Conservation (phyloP, 2,888 invertebrate species). For the Amiota communis region DNA sequence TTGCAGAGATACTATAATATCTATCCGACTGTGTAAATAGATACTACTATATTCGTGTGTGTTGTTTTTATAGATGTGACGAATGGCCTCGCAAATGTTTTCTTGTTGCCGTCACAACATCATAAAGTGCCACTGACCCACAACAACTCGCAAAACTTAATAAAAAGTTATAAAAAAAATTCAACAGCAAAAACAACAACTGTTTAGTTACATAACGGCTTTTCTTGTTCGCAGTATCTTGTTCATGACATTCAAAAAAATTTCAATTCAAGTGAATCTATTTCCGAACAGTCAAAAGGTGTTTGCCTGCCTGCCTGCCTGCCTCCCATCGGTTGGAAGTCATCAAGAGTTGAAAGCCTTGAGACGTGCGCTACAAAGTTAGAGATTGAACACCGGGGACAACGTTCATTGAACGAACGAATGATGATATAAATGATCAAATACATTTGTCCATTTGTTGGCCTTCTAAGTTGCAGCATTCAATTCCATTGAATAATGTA, state of each 20-base stretch:
- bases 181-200: slow-evolving; percentile 40
- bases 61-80: background rate
- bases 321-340: background rate
- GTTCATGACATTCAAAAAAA: slow-evolving; percentile 67
- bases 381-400: no score
- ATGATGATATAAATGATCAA: background rate
- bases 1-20: no score
- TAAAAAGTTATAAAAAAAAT: background rate
- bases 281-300: slow-evolving; percentile 14
- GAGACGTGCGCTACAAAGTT: background rate
- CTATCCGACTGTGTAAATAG: no score
- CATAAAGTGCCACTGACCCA: slow-evolving; percentile 60
- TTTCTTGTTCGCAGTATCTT: slow-evolving; percentile 30
- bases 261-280: slow-evolving; percentile 50
- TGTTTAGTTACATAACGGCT: background rate
- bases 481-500: background rate
- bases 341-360: slow-evolving; percentile 28
- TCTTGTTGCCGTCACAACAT: no score
- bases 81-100: background rate
- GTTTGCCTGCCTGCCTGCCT: background rate
- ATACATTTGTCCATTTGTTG: background rate
- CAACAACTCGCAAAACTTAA: slow-evolving; percentile 35
- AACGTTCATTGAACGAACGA: slow-evolving; percentile 12
- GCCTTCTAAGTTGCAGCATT: background rate
- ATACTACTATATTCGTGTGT: background rate